phyloP scores from a whole-genome alignment of 2,797 vertebrate genomes.

The Manis pentadactyla region DNA sequence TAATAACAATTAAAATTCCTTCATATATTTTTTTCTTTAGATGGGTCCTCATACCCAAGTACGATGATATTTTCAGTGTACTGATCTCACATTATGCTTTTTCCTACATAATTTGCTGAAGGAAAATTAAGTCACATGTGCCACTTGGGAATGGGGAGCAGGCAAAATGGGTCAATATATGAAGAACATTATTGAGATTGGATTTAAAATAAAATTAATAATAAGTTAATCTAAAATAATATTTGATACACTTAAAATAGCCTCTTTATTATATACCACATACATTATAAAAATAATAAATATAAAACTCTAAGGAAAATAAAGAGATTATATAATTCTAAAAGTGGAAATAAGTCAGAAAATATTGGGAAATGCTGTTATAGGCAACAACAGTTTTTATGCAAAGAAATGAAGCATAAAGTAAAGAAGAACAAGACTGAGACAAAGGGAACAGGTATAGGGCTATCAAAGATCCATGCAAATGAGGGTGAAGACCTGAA shows the following conservation, averaged over 20 bases:
- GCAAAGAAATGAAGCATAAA: not conserved
- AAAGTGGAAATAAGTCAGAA: not conserved
- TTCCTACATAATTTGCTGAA: not conserved
- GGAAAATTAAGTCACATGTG: not conserved
- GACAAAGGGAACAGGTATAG: not conserved
- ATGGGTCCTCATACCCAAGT: not conserved
- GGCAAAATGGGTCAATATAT: not conserved
- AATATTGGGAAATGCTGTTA: not conserved
- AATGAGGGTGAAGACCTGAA: not conserved
- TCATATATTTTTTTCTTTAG: not conserved
- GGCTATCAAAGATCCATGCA: not conserved
- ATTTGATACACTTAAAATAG: not conserved
- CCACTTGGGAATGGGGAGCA: not conserved
- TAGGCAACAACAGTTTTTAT: not conserved
- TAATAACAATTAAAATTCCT: too few relatives aligned
- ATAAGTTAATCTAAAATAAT: not conserved
- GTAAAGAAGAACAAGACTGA: not conserved
- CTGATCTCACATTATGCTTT: not conserved
- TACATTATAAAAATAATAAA: not conserved
- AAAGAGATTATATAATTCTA: not conserved
- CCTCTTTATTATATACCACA: not conserved
- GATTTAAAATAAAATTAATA: slow-evolving; percentile 32
- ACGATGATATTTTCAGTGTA: not conserved
- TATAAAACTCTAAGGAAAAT: not conserved
- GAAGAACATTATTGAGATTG: not conserved